phyloP scores from a whole-genome alignment of 2,888 invertebrate genomes.

The Athalia rosae region DNA sequence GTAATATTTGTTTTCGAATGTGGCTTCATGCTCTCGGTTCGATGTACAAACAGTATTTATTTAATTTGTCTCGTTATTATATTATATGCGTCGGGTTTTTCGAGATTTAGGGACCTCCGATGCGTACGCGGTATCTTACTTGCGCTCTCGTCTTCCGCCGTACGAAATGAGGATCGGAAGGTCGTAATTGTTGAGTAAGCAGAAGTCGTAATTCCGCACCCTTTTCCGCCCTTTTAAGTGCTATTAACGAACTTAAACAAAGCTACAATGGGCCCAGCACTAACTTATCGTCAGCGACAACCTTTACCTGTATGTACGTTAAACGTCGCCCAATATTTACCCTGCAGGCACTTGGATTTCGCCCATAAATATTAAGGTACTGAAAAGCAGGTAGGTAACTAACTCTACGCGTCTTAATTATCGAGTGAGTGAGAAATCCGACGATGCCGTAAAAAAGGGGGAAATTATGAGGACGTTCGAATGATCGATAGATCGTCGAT shows the following conservation, averaged over 20 bases:
- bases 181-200: not conserved
- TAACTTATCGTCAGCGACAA: constrained; percentile 23
- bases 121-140: not conserved
- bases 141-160: not conserved
- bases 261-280: not conserved
- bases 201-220: not conserved
- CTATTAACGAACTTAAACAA: constrained; percentile 16
- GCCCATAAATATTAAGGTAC: too few relatives aligned
- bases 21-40: constrained; percentile 21
- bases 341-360: too few relatives aligned
- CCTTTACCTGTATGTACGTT: not conserved
- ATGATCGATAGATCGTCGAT: too few relatives aligned
- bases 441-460: too few relatives aligned
- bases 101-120: not conserved
- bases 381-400: too few relatives aligned
- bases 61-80: constrained; percentile 1
- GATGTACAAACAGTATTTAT: constrained; percentile 30
- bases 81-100: constrained; percentile 4
- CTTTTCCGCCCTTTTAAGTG: not conserved
- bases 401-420: too few relatives aligned
- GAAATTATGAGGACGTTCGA: too few relatives aligned
- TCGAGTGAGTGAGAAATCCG: too few relatives aligned
- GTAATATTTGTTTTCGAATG: constrained; percentile 22
- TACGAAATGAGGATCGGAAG: not conserved
- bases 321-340: not conserved